Percentiles rank a stretch among this genome's conserved stretches.
phyloP scores from a whole-genome alignment of 1,140 invertebrate species.

The Piezodorus guildinii region DNA sequence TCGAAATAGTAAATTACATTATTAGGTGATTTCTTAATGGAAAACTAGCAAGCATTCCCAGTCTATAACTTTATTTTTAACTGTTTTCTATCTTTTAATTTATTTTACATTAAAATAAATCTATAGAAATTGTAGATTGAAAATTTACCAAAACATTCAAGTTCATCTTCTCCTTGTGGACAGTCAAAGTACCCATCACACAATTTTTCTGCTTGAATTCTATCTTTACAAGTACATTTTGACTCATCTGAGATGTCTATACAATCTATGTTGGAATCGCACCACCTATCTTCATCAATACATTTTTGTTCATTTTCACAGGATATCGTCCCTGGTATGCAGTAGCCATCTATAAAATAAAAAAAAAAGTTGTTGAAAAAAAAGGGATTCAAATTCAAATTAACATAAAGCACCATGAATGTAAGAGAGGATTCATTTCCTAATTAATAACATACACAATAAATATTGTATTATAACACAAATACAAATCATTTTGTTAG shows the following conservation, averaged over 20 bases:
- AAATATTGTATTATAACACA: too few species aligned
- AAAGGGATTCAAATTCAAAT: too few species aligned
- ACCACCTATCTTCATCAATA: slow-evolving; percentile 46
- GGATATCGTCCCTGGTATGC: slow-evolving; percentile 30
- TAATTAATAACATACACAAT: too few species aligned
- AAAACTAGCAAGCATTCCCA: background rate
- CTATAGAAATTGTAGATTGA: background rate
- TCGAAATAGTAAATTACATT: too few species aligned
- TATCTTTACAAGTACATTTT: slow-evolving; percentile 53
- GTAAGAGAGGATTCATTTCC: background rate
- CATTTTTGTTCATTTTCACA: slow-evolving; percentile 46
- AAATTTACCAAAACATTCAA: slow-evolving; percentile 52
- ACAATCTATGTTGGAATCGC: slow-evolving; percentile 65
- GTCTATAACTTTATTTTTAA: background rate
- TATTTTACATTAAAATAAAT: background rate
- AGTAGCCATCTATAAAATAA: slow-evolving; percentile 27
- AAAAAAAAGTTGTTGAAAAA: background rate
- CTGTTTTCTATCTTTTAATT: too few species aligned
- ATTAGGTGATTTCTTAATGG: background rate
- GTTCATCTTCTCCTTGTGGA: slow-evolving; percentile 57
- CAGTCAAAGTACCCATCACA: slow-evolving; percentile 76
- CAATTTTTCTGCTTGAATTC: slow-evolving; percentile 46
- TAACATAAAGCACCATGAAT: background rate
- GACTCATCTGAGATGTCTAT: slow-evolving; percentile 68
- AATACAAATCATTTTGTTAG: too few species aligned